phyloP scores from a whole-genome alignment of 2,113 vertebrate species.

The Grallaria varia region DNA sequence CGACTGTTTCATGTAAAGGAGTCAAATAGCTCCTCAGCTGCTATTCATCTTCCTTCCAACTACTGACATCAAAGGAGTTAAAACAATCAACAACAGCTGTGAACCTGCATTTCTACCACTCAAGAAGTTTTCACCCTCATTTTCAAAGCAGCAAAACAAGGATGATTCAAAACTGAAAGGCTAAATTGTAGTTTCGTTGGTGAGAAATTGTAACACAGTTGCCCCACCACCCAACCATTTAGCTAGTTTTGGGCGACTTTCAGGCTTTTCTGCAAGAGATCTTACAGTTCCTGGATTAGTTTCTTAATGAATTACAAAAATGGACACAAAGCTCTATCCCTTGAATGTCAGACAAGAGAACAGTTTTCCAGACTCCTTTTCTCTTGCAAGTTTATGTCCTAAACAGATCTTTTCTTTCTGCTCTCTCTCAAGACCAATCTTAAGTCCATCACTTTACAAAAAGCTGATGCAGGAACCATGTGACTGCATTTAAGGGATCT shows the following conservation, averaged over 20 bases:
- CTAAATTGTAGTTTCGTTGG: not conserved
- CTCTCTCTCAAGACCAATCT: not conserved
- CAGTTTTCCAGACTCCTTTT: not conserved
- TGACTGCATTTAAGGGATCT: not conserved
- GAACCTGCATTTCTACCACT: not conserved
- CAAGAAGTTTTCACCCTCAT: not conserved
- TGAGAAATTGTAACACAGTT: not conserved
- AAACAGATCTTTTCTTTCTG: not conserved
- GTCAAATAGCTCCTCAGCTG: not conserved
- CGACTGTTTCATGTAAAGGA: not conserved
- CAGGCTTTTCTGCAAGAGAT: not conserved
- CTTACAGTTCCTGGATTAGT: not conserved
- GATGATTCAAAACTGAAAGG: constrained; percentile 13
- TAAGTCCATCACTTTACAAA: not conserved
- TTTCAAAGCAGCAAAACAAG: constrained; percentile 26
- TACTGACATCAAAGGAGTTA: constrained; percentile 45
- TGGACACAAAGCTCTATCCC: not conserved
- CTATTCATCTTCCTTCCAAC: constrained; percentile 33
- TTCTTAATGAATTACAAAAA: not conserved
- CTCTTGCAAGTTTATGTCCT: not conserved
- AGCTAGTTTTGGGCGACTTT: not conserved
- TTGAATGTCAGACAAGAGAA: not conserved
- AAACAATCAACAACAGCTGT: constrained; percentile 52
- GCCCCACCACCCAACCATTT: not conserved
- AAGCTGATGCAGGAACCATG: not conserved